These are phyloP conservation scores for Anabas testudineus DNA, from an alignment of 2,797 vertebrate genomes.

Conservation along the genomic window DNA sequence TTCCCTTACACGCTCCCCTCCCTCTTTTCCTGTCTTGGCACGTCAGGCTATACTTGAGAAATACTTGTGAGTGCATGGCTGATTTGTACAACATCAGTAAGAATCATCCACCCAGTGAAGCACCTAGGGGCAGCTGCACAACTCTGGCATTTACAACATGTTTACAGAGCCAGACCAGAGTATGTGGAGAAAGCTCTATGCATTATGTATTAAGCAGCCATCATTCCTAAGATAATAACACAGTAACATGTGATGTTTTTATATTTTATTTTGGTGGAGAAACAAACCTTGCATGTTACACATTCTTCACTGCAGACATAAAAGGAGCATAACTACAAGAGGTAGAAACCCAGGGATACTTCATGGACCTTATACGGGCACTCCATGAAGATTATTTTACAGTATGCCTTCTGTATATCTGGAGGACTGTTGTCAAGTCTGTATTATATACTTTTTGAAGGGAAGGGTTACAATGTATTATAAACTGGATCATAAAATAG, in stretches of 20 bases:
- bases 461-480: too few species aligned
- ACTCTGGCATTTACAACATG: background rate
- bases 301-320: too few species aligned
- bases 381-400: too few species aligned
- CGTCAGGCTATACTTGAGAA: conserved; percentile 56
- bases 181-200: background rate
- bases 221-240: background rate
- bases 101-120: conserved; percentile 24
- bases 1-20: background rate
- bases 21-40: conserved; percentile 63
- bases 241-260: background rate
- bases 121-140: conserved; percentile 4
- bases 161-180: conserved; percentile 4
- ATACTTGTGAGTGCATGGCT: conserved; percentile 41
- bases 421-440: background rate
- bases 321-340: too few species aligned
- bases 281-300: too few species aligned
- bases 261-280: background rate
- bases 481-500: background rate
- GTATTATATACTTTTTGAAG: too few species aligned
- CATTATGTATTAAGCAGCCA: background rate
- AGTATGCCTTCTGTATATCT: background rate
- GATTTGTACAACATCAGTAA: conserved; percentile 46
- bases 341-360: background rate
- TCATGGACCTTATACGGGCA: background rate